Evolutionary conservation across 2,888 invertebrate species (phyloP).

Genomic region (Luperina nickerlii): DNA sequence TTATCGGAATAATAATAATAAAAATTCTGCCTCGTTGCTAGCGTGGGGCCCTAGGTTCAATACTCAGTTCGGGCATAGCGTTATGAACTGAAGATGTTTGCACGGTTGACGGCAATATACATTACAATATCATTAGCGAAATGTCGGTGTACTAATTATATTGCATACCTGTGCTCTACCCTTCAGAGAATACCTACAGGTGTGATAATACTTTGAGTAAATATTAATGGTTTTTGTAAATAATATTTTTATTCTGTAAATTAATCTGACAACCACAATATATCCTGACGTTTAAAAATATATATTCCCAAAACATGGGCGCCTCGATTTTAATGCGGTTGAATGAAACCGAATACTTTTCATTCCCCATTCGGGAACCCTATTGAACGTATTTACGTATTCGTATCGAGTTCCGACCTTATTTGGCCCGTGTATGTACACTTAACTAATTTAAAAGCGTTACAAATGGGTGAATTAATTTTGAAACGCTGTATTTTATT

Average conservation of each 20-base stretch:
- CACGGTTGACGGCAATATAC: background rate
- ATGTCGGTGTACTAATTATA: background rate
- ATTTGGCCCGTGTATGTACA: slow-evolving; percentile 21
- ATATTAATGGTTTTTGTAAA: background rate
- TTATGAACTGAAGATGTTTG: too few species aligned
- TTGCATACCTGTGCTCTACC: background rate
- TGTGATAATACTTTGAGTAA: background rate
- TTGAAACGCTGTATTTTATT: slow-evolving; percentile 34
- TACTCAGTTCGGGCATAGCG: background rate
- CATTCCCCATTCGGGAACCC: background rate
- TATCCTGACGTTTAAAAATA: background rate
- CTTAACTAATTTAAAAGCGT: slow-evolving; percentile 46
- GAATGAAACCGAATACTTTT: slow-evolving; percentile 29
- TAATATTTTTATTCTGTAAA: background rate
- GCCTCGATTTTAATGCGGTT: slow-evolving; percentile 15
- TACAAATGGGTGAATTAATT: slow-evolving; percentile 39
- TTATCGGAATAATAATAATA: too few species aligned
- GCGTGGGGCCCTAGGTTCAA: too few species aligned
- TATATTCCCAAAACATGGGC: background rate
- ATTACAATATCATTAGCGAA: background rate
- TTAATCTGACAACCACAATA: background rate
- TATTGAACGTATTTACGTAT: slow-evolving; percentile 31
- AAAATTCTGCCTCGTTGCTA: too few species aligned
- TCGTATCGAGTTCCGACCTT: slow-evolving; percentile 30
- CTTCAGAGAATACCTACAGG: background rate